Evolutionary conservation across 2,888 invertebrate genomes (phyloP), one percentile per base, ranked within the genome.

Genomic region (Amorpha juglandis): DNA sequence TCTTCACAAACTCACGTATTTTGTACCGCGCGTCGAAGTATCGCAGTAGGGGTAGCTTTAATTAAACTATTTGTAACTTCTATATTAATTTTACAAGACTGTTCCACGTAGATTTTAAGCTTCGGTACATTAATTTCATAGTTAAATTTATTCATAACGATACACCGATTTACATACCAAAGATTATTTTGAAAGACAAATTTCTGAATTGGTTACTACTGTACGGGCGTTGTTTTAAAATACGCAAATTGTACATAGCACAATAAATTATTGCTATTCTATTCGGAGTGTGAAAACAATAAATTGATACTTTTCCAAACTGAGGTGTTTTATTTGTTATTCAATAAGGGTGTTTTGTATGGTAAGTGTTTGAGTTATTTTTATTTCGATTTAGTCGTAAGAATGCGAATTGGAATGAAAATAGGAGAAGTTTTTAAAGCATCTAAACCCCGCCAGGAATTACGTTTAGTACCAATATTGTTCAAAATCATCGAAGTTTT

Each of bases 271-370:
- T 80, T 58, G 55, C 74, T 78, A 78, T 78, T 83, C 77, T 82
- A 82, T 81, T 83, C 79, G 78, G 81, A 82, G 88, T 84, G 89
- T 89, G 88, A 74, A 82, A 83, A 87, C 79, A 89, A 88, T 92
- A 92, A 91, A 92, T 92, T 92, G 91, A 87, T 91, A 92, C 91
- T 92, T 92, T 92, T 91, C 76, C 83, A 86, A 71, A 72, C 19
- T 63, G 66, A 63, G 19, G 66, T 62, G 67, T 67, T 67, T 67
- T 35, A 64, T 64, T 67, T 67, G 47, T 52, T 19, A 47, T 35
- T 52, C 6, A 53, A 12, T 62, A 47, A 51, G 35, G 48, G n/a
- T 35, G 47, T 47, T 33, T 33, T 45, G 8, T 51, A 51, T 35
- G 27, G 14, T 7, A 33, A 33, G 14, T 33, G 47, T 63, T 63